Conservation (phyloP, 1,140 invertebrate species). For the Dinothrombium tinctorium region DNA sequence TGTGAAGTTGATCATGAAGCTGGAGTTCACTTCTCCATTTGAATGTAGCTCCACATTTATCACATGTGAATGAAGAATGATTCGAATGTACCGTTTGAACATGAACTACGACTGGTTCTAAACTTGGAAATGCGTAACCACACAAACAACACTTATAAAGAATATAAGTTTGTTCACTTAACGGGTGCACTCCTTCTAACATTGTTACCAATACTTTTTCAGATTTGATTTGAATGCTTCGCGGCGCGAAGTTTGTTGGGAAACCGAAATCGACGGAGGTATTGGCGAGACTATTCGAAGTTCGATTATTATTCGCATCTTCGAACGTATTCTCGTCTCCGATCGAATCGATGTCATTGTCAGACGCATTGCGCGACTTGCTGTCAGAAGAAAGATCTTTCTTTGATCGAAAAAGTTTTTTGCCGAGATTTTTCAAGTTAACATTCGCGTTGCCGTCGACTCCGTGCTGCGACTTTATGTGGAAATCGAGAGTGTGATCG, state of each 20-base stretch:
- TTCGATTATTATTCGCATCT: constrained; percentile 4
- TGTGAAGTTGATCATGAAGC: constrained; percentile 15
- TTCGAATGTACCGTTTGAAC: constrained; percentile 20
- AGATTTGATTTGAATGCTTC: constrained; percentile 15
- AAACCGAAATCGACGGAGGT: constrained; percentile 6
- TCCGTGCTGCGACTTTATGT: constrained; percentile 12
- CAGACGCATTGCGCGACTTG: neutral
- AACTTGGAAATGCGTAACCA: constrained; percentile 21
- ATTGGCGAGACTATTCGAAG: constrained; percentile 1
- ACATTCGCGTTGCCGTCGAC: neutral
- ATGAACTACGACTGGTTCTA: constrained; percentile 18
- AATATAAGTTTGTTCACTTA: constrained; percentile 20
- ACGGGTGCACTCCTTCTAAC: constrained; percentile 22
- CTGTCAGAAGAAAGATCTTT: neutral
- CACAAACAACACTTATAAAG: constrained; percentile 27
- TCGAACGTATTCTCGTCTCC: constrained; percentile 12
- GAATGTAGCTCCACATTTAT: constrained; percentile 16
- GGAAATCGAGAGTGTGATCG: constrained; percentile 11
- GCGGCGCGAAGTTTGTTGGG: constrained; percentile 5
- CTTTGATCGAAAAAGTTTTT: neutral
- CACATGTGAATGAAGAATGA: constrained; percentile 17
- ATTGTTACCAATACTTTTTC: constrained; percentile 23
- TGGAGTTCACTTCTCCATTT: constrained; percentile 15
- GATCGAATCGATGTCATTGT: neutral
- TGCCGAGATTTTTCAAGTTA: too few species aligned